Evolutionary conservation across 2,797 vertebrate species (phyloP).

Genomic region (Leptodactylus fallax): DNA sequence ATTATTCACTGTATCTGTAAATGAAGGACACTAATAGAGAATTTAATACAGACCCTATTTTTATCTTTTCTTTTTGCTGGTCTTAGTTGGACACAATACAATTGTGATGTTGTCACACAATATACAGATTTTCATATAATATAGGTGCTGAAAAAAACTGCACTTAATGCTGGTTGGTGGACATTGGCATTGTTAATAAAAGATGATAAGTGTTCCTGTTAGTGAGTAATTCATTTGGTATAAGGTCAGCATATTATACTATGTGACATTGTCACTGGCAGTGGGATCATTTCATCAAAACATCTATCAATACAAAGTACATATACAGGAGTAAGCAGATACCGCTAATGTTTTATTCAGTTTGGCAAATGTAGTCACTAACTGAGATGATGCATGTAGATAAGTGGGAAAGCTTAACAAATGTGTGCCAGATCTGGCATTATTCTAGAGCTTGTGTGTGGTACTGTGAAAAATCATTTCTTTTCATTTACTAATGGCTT

Average conservation of each 20-base stretch:
- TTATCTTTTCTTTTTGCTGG: no score
- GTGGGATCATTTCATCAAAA: neutral
- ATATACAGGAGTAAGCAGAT: neutral
- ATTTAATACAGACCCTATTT: no score
- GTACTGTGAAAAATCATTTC: conserved; percentile 11
- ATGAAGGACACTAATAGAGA: neutral
- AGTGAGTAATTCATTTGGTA: neutral
- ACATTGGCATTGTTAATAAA: neutral
- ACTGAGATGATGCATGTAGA: neutral
- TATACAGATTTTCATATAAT: neutral
- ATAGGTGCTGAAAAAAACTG: neutral
- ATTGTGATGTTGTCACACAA: no score
- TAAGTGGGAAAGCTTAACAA: neutral
- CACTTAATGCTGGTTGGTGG: neutral
- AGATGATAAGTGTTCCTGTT: no score
- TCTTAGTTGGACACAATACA: no score
- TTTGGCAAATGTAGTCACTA: neutral
- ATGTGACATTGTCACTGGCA: neutral
- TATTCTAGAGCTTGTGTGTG: neutral
- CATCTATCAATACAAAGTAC: neutral
- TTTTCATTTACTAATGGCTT: conserved; percentile 48
- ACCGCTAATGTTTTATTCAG: conserved; percentile 7
- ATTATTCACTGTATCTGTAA: neutral
- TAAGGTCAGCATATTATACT: neutral
- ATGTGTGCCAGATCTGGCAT: neutral